Conservation (phyloP, 2,888 invertebrate species). For the Eupeodes luniger region DNA sequence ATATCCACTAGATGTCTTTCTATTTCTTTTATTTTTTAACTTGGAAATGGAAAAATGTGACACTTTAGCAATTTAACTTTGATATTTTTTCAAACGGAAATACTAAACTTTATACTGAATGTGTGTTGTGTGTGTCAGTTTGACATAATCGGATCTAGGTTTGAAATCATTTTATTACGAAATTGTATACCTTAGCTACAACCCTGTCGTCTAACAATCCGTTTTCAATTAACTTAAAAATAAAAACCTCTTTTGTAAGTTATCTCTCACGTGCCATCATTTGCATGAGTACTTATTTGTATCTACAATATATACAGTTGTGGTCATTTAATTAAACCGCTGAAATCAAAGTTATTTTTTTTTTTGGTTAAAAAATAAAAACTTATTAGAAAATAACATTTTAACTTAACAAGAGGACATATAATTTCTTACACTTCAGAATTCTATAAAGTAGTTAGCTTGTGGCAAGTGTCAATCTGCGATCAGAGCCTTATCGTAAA, state of each 20-base stretch:
- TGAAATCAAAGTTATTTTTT: no score
- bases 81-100: not conserved
- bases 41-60: not conserved
- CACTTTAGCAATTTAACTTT: not conserved
- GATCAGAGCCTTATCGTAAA: no score
- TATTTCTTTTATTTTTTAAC: not conserved
- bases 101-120: not conserved
- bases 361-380: no score
- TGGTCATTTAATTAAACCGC: no score
- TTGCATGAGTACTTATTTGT: no score
- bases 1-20: not conserved
- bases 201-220: not conserved
- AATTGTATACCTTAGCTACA: not conserved
- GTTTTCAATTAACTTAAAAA: conserved; percentile 42
- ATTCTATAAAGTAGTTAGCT: no score
- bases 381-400: no score
- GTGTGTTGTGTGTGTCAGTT: not conserved
- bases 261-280: not conserved
- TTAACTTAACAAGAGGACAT: no score
- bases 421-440: no score
- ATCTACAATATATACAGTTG: no score
- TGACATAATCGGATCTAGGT: not conserved
- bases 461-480: no score
- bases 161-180: not conserved
- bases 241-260: no score